These are phyloP conservation scores for Drosophila busckii DNA, from an alignment of 1,140 invertebrate genomes.

Conservation along the genomic window DNA sequence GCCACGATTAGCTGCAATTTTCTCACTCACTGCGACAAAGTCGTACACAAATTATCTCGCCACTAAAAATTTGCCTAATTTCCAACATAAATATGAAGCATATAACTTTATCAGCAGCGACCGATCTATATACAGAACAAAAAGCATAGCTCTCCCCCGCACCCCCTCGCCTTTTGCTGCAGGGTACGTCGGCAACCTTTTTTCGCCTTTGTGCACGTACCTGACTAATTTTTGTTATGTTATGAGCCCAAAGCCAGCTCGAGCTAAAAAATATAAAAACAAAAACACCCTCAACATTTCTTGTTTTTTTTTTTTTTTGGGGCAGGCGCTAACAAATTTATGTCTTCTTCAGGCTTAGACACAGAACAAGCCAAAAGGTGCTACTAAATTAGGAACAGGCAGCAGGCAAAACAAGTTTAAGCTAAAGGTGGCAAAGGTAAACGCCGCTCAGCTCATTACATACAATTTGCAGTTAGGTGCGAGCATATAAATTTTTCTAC, in stretches of 20 bases:
- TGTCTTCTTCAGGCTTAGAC: conserved; percentile 69
- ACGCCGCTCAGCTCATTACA: conserved; percentile 69
- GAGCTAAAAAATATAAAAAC: conserved; percentile 14
- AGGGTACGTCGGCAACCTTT: conserved; percentile 38
- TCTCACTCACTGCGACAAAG: conserved; percentile 76
- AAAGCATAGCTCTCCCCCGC: background rate
- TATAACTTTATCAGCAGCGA: conserved; percentile 47
- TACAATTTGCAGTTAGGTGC: conserved; percentile 77
- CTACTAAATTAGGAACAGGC: conserved; percentile 38
- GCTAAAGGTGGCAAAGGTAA: conserved; percentile 39
- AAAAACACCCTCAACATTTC: conserved; percentile 37
- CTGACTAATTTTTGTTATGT: conserved; percentile 57
- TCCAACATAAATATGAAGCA: conserved; percentile 70
- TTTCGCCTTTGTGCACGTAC: background rate
- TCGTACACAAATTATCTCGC: conserved; percentile 77
- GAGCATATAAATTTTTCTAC: conserved; percentile 68
- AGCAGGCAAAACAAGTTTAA: background rate
- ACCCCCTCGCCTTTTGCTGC: too few species aligned
- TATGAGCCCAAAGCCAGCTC: conserved; percentile 14
- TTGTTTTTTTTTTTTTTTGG: conserved; percentile 42
- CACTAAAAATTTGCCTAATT: conserved; percentile 77
- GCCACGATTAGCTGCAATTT: conserved; percentile 48
- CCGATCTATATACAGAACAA: conserved; percentile 41
- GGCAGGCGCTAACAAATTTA: conserved; percentile 73
- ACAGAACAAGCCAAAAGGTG: conserved; percentile 63